Base-by-base conservation (phyloP, 2,888 invertebrate genomes). In the Tigriopus californicus region DNA sequence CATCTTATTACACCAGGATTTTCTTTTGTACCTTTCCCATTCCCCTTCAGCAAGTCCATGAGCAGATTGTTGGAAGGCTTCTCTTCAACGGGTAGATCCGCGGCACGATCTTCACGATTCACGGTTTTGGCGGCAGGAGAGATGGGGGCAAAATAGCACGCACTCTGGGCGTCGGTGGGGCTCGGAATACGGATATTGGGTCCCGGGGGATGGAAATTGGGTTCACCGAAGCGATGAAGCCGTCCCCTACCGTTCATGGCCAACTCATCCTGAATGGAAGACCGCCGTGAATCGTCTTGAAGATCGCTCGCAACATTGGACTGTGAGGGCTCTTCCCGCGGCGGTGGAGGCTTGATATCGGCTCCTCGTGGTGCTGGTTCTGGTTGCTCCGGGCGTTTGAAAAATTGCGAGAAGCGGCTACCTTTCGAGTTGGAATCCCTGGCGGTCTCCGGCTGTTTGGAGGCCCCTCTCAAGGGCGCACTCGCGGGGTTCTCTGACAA, bases 111-210 rank as follows among this genome's bases (percentile, higher is more conserved):
- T 71, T 71, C 1, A 67, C 67, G 12, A 68, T 69, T 15, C 69
- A 68, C 72, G 51, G 73, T 75, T 11, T 70, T 71, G 46, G 77
- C 75, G 15, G 77, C 80, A 8, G 82, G 82, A 1, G 81, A 79
- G 64, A 82, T 82, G 1, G 82, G 82, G 42, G 81, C 79, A 69
- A 83, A 82, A 68, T 80, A 80, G 64, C 46, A 46, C 11, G 42
- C 22, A 12, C 24, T 24, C n/a, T 79, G 72, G 55, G 77, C 79
- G 15, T 77, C 77, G 47, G 73, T 73, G 3, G 70, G 70, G 22
- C 70, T 68, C 40, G 72, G 70, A 61, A 72, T 72, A 57, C 69
- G 69, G 60, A 62, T 60, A 12, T 22, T 12, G 12, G 24, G 40
- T 15, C 41, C 40, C 2, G 15, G n/a, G 18, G 5, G 41, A 3